phyloP scores from a whole-genome alignment of 2,888 invertebrate genomes.

The Caenorhabditis imperialis region DNA sequence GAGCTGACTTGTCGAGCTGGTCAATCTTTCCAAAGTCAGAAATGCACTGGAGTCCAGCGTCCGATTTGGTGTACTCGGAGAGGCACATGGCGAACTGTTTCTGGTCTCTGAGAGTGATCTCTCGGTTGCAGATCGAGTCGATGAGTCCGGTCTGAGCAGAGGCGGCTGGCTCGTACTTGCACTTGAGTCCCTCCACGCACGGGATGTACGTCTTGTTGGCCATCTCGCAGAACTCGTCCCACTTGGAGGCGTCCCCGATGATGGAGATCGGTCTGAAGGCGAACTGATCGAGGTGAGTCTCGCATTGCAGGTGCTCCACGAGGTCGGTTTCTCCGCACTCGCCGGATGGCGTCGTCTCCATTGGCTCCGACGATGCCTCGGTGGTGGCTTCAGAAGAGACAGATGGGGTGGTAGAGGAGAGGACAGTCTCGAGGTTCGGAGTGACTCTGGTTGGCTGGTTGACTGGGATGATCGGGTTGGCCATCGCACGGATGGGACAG shows the following conservation, averaged over 20 bases:
- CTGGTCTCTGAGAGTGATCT: constrained; percentile 58
- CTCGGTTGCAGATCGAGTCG: constrained; percentile 66
- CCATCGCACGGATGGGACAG: constrained; percentile 60
- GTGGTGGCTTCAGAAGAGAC: constrained; percentile 35
- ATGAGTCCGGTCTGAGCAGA: constrained; percentile 64
- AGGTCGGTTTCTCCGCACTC: constrained; percentile 69
- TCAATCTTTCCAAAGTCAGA: constrained; percentile 67
- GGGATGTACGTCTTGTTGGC: constrained; percentile 66
- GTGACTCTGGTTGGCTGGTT: constrained; percentile 27
- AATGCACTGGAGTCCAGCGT: constrained; percentile 67
- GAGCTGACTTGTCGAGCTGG: constrained; percentile 65
- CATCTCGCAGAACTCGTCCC: constrained; percentile 69
- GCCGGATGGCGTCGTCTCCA: constrained; percentile 35
- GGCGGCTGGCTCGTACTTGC: constrained; percentile 67
- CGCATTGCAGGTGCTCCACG: constrained; percentile 71
- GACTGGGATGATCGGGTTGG: constrained; percentile 52
- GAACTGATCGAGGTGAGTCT: constrained; percentile 70
- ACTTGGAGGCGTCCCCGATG: constrained; percentile 69
- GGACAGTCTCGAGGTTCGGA: constrained; percentile 31
- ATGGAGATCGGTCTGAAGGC: constrained; percentile 71
- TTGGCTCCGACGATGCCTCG: background rate
- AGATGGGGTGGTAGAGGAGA: constrained; percentile 32
- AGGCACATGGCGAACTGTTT: constrained; percentile 59
- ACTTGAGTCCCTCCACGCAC: constrained; percentile 68
- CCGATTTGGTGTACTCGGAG: constrained; percentile 60